Evolutionary conservation across 2,113 vertebrate species (phyloP), one percentile per base, ranked within the genome.

Genomic region (Chauna torquata): DNA sequence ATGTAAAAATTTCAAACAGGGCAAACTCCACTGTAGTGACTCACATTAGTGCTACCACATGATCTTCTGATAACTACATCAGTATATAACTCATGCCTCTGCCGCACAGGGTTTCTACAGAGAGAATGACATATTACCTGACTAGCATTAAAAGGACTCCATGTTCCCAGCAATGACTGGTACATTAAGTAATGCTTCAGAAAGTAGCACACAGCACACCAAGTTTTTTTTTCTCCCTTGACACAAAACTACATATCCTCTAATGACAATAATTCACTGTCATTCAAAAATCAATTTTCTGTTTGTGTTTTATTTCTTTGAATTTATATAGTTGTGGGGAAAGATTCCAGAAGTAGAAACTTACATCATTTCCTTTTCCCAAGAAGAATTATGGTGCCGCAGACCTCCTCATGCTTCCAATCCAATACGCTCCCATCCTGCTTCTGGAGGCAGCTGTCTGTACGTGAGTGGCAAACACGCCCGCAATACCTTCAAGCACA

Each of bases 111-210:
- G 54, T 86, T 95, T 96, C 77, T 66, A 88, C 90, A 94, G 94
- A 97, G 92, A 98, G 95, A 97, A 97, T 96, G 96, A 98, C 97
- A 97, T 96, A 95, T 93, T 93, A 97, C 94, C 94, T 97, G 92
- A 96, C 96, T 92, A 95, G 95, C 96, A 95, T 96, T 88, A 82
- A 96, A 95, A 97, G 94, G 92, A 97, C 95, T 95, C 87, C 77
- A 93, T 97, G 96, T 97, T 97, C 97, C 96, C 93, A 96, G 91
- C 92, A 96, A 93, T 96, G 96, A 97, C 92, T 97, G 82, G 92
- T 96, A 96, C 94, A 97, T 97, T 95, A 96, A 97, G 94, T 94
- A 91, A 96, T 92, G 95, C 85, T 91, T 82, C 86, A 96, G 82
- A 96, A 97, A 97, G 94, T 88, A 97, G 94, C 87, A 94, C 91